Evolutionary conservation across 2,888 invertebrate species (phyloP).

Genomic region (Matsumyia berberina): DNA sequence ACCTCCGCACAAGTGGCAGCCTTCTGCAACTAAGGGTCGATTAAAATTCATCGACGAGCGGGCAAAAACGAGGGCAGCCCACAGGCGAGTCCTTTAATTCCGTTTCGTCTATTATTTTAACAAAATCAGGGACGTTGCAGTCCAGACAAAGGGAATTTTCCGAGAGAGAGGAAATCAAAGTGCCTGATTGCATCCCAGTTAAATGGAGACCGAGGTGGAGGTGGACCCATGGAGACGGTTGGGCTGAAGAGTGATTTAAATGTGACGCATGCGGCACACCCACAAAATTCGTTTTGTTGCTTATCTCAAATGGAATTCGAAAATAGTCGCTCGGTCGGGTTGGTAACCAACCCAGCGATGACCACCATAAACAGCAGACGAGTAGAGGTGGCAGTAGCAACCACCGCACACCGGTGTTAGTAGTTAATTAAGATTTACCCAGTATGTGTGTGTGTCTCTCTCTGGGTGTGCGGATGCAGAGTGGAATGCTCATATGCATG

Average conservation of each 20-base stretch:
- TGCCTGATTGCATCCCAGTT: conserved; percentile 61
- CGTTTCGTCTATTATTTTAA: conserved; percentile 66
- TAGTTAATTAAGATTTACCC: conserved; percentile 74
- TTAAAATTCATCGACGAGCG: conserved; percentile 47
- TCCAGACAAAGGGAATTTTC: conserved; percentile 59
- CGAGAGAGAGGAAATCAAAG: conserved; percentile 59
- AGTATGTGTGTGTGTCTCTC: conserved; percentile 54
- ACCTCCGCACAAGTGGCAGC: not conserved
- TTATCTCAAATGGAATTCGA: conserved; percentile 67
- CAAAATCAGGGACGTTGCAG: conserved; percentile 41
- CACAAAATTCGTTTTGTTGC: conserved; percentile 51
- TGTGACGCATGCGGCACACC: conserved; percentile 72
- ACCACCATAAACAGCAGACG: conserved; percentile 32
- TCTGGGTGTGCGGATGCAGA: conserved; percentile 2
- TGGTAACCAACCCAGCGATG: conserved; percentile 65
- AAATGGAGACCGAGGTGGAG: not conserved
- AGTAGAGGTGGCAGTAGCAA: conserved; percentile 31
- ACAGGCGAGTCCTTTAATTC: conserved; percentile 55
- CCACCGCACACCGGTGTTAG: conserved; percentile 45
- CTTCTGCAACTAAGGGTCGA: conserved; percentile 8
- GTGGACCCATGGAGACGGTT: conserved; percentile 1
- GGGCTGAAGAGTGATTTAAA: conserved; percentile 64
- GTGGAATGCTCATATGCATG: conserved; percentile 47
- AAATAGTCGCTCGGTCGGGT: conserved; percentile 70
- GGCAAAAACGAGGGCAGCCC: too few relatives aligned